Evolutionary conservation across 2,888 invertebrate genomes (phyloP).

Genomic region (Rotaria macrura): DNA sequence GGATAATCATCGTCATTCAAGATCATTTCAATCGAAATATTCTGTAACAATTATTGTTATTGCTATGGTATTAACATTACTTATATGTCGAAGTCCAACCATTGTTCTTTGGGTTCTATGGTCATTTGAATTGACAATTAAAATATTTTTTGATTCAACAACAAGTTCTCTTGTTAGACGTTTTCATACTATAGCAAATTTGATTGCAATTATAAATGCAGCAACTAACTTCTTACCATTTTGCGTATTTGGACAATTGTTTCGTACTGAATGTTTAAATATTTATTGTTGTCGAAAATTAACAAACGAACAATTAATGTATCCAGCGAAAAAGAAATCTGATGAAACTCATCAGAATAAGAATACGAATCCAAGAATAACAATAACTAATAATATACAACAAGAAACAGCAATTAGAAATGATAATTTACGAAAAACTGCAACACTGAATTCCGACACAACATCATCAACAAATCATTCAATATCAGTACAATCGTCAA

Average conservation of each 20-base stretch:
- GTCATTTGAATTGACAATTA: slow-evolving; percentile 17
- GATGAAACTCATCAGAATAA: not conserved
- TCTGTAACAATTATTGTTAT: slow-evolving; percentile 41
- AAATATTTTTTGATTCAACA: not conserved
- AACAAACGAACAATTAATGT: not conserved
- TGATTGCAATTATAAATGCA: not conserved
- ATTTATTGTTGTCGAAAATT: not conserved
- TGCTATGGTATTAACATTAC: slow-evolving; percentile 44
- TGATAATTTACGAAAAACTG: no score
- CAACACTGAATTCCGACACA: no score
- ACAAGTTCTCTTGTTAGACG: not conserved
- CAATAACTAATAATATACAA: no score
- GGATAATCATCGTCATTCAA: not conserved
- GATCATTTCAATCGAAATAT: not conserved
- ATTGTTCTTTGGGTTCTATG: slow-evolving; percentile 22
- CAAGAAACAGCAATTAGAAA: no score
- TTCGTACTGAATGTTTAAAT: not conserved
- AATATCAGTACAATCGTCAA: no score
- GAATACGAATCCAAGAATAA: no score
- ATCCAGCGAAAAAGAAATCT: not conserved
- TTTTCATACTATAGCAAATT: not conserved
- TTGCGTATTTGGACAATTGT: slow-evolving; percentile 2
- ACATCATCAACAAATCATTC: no score
- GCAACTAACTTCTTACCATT: slow-evolving; percentile 10
- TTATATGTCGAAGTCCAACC: slow-evolving; percentile 44